phyloP scores from a whole-genome alignment of 2,113 vertebrate genomes.

The Hipposideros armiger region DNA sequence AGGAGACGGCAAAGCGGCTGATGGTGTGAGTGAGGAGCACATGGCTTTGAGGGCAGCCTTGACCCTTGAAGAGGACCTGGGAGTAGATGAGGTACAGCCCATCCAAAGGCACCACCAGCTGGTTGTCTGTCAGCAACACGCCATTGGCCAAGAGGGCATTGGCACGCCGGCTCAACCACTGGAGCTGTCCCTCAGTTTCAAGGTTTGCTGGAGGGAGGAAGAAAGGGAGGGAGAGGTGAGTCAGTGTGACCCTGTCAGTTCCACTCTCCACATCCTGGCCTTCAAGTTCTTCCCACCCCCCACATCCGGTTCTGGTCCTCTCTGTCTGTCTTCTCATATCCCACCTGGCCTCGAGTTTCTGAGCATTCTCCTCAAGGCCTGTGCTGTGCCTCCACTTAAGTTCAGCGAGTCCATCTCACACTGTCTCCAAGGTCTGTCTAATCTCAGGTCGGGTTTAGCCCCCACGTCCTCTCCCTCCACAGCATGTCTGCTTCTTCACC shows the following conservation, averaged over 20 bases:
- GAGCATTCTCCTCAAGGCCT: background rate
- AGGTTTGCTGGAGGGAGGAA: conserved; percentile 64
- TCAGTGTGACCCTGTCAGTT: conserved; percentile 53
- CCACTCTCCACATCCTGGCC: conserved; percentile 69
- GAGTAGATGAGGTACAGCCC: conserved; percentile 88
- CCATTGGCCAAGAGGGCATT: conserved; percentile 71
- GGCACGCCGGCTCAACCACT: conserved; percentile 48
- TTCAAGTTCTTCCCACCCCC: conserved; percentile 38
- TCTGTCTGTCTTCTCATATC: conserved; percentile 25
- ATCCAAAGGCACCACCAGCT: conserved; percentile 62
- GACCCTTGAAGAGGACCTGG: conserved; percentile 83
- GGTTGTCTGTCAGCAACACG: conserved; percentile 71
- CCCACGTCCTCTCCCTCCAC: background rate
- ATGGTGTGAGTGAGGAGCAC: conserved; percentile 81
- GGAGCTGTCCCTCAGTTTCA: background rate
- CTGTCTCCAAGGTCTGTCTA: background rate
- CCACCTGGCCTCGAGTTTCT: background rate
- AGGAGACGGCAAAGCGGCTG: background rate
- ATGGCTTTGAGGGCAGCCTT: conserved; percentile 29
- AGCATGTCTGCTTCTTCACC: background rate
- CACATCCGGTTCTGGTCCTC: conserved; percentile 66
- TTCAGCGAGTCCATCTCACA: background rate
- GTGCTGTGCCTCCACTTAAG: background rate
- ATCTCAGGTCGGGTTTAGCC: background rate
- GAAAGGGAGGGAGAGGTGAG: conserved; percentile 20